These are phyloP conservation scores for Drosophila nr. fundita DNA, from an alignment of 2,888 invertebrate species.

Conservation along the genomic window DNA sequence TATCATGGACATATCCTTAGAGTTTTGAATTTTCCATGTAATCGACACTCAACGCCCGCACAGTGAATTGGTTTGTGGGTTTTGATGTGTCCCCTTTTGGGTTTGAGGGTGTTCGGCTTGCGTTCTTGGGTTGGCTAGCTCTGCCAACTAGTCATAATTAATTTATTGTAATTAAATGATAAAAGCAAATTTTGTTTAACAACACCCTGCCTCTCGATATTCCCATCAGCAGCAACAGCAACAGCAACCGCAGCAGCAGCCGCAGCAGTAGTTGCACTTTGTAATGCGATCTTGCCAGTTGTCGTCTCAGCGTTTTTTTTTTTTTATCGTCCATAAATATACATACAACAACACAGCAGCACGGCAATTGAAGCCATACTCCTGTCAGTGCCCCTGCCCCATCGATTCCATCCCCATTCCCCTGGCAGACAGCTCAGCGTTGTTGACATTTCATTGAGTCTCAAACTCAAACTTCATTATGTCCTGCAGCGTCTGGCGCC, in stretches of 20 bases:
- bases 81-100: constrained; percentile 14
- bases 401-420: neutral
- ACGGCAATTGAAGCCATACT: constrained; percentile 51
- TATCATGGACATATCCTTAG: constrained; percentile 53
- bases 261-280: constrained; percentile 46
- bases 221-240: constrained; percentile 4
- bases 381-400: neutral
- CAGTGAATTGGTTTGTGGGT: constrained; percentile 35
- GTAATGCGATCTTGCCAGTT: constrained; percentile 53
- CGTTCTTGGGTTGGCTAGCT: constrained; percentile 6
- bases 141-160: constrained; percentile 65
- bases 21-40: constrained; percentile 64
- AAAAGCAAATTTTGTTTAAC: constrained; percentile 27
- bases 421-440: constrained; percentile 35
- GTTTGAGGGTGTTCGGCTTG: constrained; percentile 12
- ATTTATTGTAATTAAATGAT: constrained; percentile 77
- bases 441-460: constrained; percentile 81
- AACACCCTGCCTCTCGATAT: constrained; percentile 6
- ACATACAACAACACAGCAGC: constrained; percentile 10
- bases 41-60: constrained; percentile 48
- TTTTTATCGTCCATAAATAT: constrained; percentile 6
- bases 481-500: constrained; percentile 78
- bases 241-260: neutral
- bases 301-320: constrained; percentile 4
- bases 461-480: constrained; percentile 80